Base-by-base conservation (phyloP, 2,888 invertebrate species). In the Hermaeophaga mercurialis region DNA sequence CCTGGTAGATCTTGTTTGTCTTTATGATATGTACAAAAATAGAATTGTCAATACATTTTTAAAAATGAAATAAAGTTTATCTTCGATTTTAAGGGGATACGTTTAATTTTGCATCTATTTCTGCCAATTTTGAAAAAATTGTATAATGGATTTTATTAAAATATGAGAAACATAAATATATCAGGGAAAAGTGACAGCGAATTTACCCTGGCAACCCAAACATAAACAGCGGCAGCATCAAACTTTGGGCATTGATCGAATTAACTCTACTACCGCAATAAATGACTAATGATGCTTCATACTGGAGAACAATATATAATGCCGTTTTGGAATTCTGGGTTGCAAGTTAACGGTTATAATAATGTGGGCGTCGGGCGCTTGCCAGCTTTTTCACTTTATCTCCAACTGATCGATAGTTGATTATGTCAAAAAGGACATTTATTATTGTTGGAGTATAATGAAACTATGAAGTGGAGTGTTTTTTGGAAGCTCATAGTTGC, bases 341-440 rank as follows among this genome's bases (percentile, higher is more conserved):
- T 41, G 33, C 26, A 36, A 47, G 47, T 47, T 47, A 36, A 47
- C 38, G 17, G 48, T 18, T 6, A 22, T 31, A 49, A 31, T 18
- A 43, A 47, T 31, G 17, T 12, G 17, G 12, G 41, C 34, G 26
- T 44, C 24, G 31, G 28, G 14, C 28, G 38, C n/a, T 18, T 34
- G 22, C 34, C 43, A 36, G 44, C 36, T 44, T 55, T 54, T 48
- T 36, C 18, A 47, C 48, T 50, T 53, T 31, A 48, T 58, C 19
- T 54, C 39, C 22, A 18, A 19, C 9, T 48, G 54, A 58, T 54
- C 34, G 57, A 54, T 48, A 45, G 44, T 47, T 54, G 38, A 53
- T 53, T 43, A 53, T 48, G 44, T 49, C 54, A 45, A 49, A 48
- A 58, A 28, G 24, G 48, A 38, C 48, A 58, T 57, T 58, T 47